These are phyloP conservation scores for Eilema depressum DNA, from an alignment of 2,888 invertebrate genomes.

Conservation along the genomic window DNA sequence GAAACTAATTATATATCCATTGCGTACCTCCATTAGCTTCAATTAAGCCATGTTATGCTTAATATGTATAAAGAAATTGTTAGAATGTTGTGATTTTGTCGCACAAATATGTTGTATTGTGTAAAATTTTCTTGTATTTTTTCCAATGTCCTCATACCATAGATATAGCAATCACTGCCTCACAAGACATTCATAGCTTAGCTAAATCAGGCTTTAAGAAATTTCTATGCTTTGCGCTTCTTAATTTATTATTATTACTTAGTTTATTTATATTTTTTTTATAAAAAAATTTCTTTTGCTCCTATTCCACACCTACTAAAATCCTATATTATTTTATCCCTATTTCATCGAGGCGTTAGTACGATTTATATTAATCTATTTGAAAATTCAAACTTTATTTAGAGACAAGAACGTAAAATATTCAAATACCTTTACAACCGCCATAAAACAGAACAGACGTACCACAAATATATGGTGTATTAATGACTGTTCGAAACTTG, in stretches of 20 bases:
- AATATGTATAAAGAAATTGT: slow-evolving; percentile 17
- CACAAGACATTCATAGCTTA: slow-evolving; percentile 87
- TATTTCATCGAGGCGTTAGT: slow-evolving; percentile 63
- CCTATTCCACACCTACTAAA: slow-evolving; percentile 69
- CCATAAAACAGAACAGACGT: slow-evolving; percentile 37
- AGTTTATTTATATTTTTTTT: slow-evolving; percentile 67
- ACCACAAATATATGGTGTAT: slow-evolving; percentile 25
- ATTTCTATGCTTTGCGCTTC: slow-evolving; percentile 83
- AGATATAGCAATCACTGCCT: slow-evolving; percentile 85
- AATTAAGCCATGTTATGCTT: slow-evolving; percentile 36
- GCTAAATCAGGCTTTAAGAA: slow-evolving; percentile 78
- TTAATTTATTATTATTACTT: slow-evolving; percentile 74
- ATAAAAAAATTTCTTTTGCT: slow-evolving; percentile 64
- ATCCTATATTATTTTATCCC: slow-evolving; percentile 62
- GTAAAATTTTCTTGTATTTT: slow-evolving; percentile 42
- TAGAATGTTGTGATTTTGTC: slow-evolving; percentile 43
- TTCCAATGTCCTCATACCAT: slow-evolving; percentile 65
- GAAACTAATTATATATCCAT: slow-evolving; percentile 33
- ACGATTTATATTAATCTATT: slow-evolving; percentile 48
- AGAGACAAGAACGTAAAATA: slow-evolving; percentile 51
- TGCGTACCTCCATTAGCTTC: slow-evolving; percentile 35
- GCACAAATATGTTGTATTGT: slow-evolving; percentile 55
- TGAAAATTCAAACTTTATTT: slow-evolving; percentile 39
- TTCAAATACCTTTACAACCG: slow-evolving; percentile 58
- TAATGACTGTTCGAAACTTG: slow-evolving; percentile 15